Percentiles rank a stretch among this genome's conserved stretches.
These are phyloP conservation scores for Dendrolimus houi DNA, from an alignment of 2,888 invertebrate genomes.

Conservation along the genomic window DNA sequence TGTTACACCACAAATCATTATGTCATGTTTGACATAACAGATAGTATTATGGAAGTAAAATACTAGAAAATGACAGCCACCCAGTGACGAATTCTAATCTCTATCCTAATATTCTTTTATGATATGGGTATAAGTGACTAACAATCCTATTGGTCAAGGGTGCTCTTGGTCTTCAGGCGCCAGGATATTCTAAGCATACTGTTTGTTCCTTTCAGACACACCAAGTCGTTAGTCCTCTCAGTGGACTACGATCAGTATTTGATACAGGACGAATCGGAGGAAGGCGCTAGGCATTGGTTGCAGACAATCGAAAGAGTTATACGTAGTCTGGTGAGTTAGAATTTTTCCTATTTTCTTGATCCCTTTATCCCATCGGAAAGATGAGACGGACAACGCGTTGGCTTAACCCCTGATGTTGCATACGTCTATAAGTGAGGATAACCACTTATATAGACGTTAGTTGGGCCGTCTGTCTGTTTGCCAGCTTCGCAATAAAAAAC, in stretches of 20 bases:
- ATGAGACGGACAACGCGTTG: background rate
- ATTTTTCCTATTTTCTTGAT: too few species aligned
- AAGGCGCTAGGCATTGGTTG: constrained; percentile 45
- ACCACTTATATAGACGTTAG: background rate
- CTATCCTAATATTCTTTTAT: too few species aligned
- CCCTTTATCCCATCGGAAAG: background rate
- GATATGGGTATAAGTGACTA: too few species aligned
- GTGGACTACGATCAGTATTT: constrained; percentile 60
- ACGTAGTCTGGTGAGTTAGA: constrained; percentile 45
- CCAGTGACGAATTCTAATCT: too few species aligned
- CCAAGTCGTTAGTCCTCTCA: constrained; percentile 46
- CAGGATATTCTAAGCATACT: background rate
- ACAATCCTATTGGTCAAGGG: too few species aligned
- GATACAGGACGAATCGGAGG: constrained; percentile 59
- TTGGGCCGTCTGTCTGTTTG: background rate
- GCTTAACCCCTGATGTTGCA: background rate
- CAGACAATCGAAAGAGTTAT: constrained; percentile 48
- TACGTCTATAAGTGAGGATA: background rate
- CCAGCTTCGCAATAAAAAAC: too few species aligned
- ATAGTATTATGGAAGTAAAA: too few species aligned
- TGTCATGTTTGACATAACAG: too few species aligned
- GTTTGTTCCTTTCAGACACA: constrained; percentile 32
- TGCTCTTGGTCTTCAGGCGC: too few species aligned
- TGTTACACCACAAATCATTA: too few species aligned
- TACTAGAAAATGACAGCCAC: too few species aligned